phyloP scores from a whole-genome alignment of 2,888 invertebrate species.

The Noctua comes region DNA sequence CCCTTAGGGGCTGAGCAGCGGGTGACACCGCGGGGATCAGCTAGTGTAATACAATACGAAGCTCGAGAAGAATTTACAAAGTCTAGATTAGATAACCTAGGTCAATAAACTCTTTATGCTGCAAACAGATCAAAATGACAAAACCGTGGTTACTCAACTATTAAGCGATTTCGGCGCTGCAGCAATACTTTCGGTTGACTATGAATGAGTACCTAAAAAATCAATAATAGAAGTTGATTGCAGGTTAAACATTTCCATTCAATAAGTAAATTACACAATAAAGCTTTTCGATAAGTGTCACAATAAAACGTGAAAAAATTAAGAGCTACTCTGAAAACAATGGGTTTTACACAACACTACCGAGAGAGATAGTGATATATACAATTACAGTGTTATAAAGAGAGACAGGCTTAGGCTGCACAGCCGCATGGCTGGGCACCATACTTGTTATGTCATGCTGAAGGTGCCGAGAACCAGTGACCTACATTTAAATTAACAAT shows the following conservation, averaged over 20 bases:
- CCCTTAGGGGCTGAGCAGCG: too few species aligned
- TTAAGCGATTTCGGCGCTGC: neutral
- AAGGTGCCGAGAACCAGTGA: constrained; percentile 58
- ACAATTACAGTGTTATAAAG: constrained; percentile 17
- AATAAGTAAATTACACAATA: constrained; percentile 12
- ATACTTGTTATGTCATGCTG: constrained; percentile 56
- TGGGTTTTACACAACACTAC: constrained; percentile 29
- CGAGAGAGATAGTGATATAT: constrained; percentile 47
- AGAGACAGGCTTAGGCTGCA: constrained; percentile 29
- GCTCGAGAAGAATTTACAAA: neutral
- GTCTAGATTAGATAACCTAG: constrained; percentile 26
- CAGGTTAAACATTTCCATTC: neutral
- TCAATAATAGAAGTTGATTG: neutral
- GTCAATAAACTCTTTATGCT: constrained; percentile 29
- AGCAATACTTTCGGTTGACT: neutral
- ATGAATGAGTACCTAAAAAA: neutral
- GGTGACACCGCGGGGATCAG: too few species aligned
- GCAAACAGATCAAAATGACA: neutral
- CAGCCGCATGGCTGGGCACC: constrained; percentile 28
- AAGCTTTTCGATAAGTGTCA: constrained; percentile 16
- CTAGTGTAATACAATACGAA: constrained; percentile 11
- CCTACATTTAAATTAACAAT: constrained; percentile 51
- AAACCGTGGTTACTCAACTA: neutral
- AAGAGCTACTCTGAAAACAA: constrained; percentile 42
- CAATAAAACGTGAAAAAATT: constrained; percentile 37